Percentiles rank a stretch among this genome's conserved stretches.
phyloP scores from a whole-genome alignment of 2,113 vertebrate genomes.

The Glareola pratincola region DNA sequence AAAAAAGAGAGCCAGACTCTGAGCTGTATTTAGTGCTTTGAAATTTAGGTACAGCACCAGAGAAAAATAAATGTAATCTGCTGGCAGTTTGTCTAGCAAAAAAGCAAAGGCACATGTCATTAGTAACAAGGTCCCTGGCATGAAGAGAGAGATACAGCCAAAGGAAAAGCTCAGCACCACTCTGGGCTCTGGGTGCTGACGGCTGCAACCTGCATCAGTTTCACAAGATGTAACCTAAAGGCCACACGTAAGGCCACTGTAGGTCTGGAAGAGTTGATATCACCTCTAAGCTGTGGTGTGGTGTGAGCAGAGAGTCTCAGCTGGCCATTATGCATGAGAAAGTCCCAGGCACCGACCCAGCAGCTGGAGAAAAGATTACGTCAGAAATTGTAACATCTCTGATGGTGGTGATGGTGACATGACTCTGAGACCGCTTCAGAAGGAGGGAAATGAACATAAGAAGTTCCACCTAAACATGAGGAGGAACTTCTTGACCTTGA shows the following conservation, averaged over 20 bases:
- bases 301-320: not conserved
- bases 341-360: not conserved
- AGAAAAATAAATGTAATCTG: not conserved
- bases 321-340: not conserved
- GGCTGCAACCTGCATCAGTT: rapidly evolving
- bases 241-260: too few species aligned
- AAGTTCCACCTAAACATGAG: too few species aligned
- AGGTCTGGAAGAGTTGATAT: not conserved
- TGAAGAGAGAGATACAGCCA: not conserved
- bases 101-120: not conserved
- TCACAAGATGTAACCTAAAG: not conserved
- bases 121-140: not conserved
- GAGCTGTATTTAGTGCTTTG: not conserved
- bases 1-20: not conserved
- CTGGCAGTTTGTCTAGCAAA: not conserved
- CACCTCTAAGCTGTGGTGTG: not conserved
- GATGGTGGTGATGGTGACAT: not conserved
- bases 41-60: not conserved
- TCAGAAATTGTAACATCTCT: not conserved
- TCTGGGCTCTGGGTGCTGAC: not conserved
- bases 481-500: too few species aligned
- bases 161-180: not conserved
- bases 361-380: not conserved
- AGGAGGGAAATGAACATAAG: too few species aligned
- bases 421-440: not conserved